phyloP scores from a whole-genome alignment of 2,888 invertebrate species.

The Sclerodermus sp. region DNA sequence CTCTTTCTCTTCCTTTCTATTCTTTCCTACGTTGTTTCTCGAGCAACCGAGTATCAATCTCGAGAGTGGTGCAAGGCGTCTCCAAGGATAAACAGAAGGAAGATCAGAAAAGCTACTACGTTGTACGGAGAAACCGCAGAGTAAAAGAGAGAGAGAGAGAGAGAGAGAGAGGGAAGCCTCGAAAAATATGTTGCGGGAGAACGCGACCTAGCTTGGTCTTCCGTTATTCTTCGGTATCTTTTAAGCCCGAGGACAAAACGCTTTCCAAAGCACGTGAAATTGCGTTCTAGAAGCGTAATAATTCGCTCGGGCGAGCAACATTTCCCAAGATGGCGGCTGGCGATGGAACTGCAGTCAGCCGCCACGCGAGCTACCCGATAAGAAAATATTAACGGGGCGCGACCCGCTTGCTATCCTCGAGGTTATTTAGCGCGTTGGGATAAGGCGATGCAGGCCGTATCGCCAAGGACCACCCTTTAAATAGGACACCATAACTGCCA shows the following conservation, averaged over 20 bases:
- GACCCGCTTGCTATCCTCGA: not conserved
- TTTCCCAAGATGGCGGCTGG: conserved; percentile 18
- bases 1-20: too few species aligned
- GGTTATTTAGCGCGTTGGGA: conserved; percentile 35
- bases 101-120: too few species aligned
- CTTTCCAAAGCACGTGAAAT: conserved; percentile 19
- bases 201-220: too few species aligned
- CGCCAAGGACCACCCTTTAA: conserved; percentile 31
- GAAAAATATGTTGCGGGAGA: too few species aligned
- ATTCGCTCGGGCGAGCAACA: conserved; percentile 28
- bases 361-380: conserved; percentile 20
- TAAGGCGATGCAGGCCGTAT: conserved; percentile 19
- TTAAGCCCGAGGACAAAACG: conserved; percentile 6
- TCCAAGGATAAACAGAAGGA: too few species aligned
- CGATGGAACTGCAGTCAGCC: conserved; percentile 3
- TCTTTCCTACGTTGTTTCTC: too few species aligned
- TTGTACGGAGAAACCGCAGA: too few species aligned
- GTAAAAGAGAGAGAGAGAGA: too few species aligned
- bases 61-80: too few species aligned
- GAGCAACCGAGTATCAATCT: too few species aligned
- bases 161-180: too few species aligned
- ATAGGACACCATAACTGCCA: conserved; percentile 38
- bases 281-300: conserved; percentile 30
- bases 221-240: not conserved
- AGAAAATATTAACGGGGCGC: conserved; percentile 35